Conservation (phyloP, 2,888 invertebrate species). For the Eubasilissa splendida region DNA sequence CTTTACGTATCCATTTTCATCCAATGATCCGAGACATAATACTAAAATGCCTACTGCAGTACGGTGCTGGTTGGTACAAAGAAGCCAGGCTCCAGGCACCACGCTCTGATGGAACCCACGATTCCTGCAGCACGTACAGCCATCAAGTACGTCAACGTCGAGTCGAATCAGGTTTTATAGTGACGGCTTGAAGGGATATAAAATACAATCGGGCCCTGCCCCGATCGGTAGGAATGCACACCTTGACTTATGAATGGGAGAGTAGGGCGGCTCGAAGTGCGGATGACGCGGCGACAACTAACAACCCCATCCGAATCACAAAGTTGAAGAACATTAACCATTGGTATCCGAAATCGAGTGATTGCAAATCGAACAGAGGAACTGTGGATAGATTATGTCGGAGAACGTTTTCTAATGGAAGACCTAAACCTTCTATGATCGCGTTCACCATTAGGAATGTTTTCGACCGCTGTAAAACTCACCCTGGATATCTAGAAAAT, state of each 20-base stretch:
- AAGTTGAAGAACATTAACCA: not conserved
- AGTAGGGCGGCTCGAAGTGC: not conserved
- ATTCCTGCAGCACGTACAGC: slow-evolving; percentile 5
- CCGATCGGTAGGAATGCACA: not conserved
- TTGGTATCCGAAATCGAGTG: slow-evolving; percentile 1
- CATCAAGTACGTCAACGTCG: slow-evolving; percentile 15
- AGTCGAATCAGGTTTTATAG: slow-evolving; percentile 16
- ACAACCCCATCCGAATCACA: not conserved
- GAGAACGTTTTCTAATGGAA: too few species aligned
- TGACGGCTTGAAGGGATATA: slow-evolving; percentile 15
- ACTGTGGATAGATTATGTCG: too few species aligned
- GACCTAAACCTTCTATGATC: too few species aligned
- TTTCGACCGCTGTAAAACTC: too few species aligned
- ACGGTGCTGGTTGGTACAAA: too few species aligned
- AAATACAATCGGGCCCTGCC: not conserved
- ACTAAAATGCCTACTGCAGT: too few species aligned
- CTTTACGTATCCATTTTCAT: too few species aligned
- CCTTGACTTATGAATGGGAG: slow-evolving; percentile 24
- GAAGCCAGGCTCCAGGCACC: too few species aligned
- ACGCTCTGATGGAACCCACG: not conserved
- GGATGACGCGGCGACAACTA: not conserved
- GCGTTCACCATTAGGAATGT: too few species aligned
- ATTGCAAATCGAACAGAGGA: not conserved
- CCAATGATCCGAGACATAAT: too few species aligned
- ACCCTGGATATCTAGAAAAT: too few species aligned